A percentile compares a stretch with the other conserved stretches of the same genome.
phyloP scores from a whole-genome alignment of 2,113 vertebrate genomes.

The Parotia lawesii region DNA sequence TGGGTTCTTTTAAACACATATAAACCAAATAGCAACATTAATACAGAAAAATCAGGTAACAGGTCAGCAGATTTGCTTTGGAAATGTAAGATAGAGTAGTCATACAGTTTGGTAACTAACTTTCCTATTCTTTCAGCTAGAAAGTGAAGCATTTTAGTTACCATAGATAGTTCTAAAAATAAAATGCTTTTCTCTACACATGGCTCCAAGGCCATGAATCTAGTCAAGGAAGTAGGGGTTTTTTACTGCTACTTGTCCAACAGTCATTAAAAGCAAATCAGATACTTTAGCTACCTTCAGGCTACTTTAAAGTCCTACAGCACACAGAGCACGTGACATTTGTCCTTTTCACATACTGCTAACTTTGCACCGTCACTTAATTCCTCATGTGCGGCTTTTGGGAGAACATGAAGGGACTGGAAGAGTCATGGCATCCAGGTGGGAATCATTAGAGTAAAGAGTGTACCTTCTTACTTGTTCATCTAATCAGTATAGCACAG shows the following conservation, averaged over 20 bases:
- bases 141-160: not conserved
- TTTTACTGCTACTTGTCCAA: not conserved
- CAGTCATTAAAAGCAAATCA: not conserved
- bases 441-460: not conserved
- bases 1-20: not conserved
- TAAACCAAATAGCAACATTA: slow-evolving; percentile 10
- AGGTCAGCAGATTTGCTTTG: not conserved
- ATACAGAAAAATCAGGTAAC: not conserved
- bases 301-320: not conserved
- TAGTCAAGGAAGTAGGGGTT: not conserved
- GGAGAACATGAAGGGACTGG: not conserved
- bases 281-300: not conserved
- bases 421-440: not conserved
- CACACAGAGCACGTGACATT: not conserved
- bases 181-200: not conserved
- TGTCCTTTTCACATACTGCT: not conserved
- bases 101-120: not conserved
- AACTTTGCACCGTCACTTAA: not conserved
- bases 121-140: not conserved
- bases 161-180: not conserved
- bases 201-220: not conserved
- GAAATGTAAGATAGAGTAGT: not conserved
- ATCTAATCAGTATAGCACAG: not conserved
- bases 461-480: not conserved
- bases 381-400: not conserved